Percentiles rank a stretch among this genome's conserved stretches.
These are phyloP conservation scores for Octodonta nipae DNA, from an alignment of 2,888 invertebrate species.

Conservation along the genomic window DNA sequence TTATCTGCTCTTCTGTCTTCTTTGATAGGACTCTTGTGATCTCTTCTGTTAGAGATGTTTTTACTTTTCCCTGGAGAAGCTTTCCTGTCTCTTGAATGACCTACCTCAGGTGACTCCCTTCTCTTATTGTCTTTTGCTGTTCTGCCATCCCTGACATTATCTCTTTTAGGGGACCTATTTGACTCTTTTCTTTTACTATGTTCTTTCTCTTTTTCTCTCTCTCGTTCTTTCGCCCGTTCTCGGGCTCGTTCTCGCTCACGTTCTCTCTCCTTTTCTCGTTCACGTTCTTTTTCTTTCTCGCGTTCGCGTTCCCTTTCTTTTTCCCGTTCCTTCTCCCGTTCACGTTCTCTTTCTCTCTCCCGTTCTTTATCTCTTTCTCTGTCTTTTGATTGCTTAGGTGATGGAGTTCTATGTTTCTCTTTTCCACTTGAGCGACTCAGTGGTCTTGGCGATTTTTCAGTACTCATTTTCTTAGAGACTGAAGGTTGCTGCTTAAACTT, in stretches of 20 bases:
- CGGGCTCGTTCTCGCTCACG: slow-evolving; percentile 27
- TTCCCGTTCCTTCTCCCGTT: slow-evolving; percentile 31
- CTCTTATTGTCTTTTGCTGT: slow-evolving; percentile 28
- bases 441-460: slow-evolving; percentile 29
- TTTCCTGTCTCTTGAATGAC: slow-evolving; percentile 31
- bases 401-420: slow-evolving; percentile 33
- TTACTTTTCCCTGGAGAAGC: slow-evolving; percentile 26
- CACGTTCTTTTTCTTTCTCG: slow-evolving; percentile 34
- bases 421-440: slow-evolving; percentile 20
- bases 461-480: slow-evolving; percentile 20
- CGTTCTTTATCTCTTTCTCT: slow-evolving; percentile 30
- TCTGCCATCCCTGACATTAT: slow-evolving; percentile 23
- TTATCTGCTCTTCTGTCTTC: slow-evolving; percentile 34
- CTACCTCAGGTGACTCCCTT: slow-evolving; percentile 34
- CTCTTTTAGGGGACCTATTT: slow-evolving; percentile 1
- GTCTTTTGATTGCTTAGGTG: slow-evolving; percentile 27
- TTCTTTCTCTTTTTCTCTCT: slow-evolving; percentile 32
- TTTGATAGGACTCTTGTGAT: slow-evolving; percentile 33
- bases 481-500: slow-evolving; percentile 24
- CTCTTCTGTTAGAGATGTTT: slow-evolving; percentile 23
- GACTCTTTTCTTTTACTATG: slow-evolving; percentile 8
- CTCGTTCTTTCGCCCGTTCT: slow-evolving; percentile 30
- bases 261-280: slow-evolving; percentile 27
- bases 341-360: slow-evolving; percentile 31
- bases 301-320: slow-evolving; percentile 41